phyloP scores from a whole-genome alignment of 2,888 invertebrate species.

The Xylota sylvarum region DNA sequence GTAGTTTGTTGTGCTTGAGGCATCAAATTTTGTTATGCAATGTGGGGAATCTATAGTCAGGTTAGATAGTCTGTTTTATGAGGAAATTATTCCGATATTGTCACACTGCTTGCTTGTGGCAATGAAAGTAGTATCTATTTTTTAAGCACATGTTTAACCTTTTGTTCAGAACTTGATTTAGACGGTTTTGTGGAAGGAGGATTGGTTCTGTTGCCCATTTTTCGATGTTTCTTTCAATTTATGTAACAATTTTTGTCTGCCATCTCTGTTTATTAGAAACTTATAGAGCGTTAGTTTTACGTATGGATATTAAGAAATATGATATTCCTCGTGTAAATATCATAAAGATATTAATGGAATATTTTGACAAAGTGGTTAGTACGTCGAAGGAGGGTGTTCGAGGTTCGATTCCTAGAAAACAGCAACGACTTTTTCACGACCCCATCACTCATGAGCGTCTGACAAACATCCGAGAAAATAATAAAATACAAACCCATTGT shows the following conservation, averaged over 20 bases:
- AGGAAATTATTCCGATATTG: conserved; percentile 27
- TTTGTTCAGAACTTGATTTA: conserved; percentile 24
- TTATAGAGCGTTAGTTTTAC: neutral
- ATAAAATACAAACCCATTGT: too few relatives aligned
- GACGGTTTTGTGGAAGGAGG: neutral
- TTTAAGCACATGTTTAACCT: conserved; percentile 45
- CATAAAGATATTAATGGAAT: too few relatives aligned
- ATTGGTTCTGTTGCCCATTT: neutral
- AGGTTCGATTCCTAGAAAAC: too few relatives aligned
- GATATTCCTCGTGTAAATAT: too few relatives aligned
- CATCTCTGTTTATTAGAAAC: neutral
- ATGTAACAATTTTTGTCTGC: neutral
- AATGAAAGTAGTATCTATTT: conserved; percentile 11
- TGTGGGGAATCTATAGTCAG: conserved; percentile 5
- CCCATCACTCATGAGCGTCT: too few relatives aligned
- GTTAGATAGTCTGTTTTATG: conserved; percentile 27
- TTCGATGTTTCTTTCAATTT: neutral
- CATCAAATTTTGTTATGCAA: conserved; percentile 37
- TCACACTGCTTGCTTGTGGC: conserved; percentile 13
- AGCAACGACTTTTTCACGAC: too few relatives aligned
- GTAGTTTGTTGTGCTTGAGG: conserved; percentile 11
- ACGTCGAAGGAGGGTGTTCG: too few relatives aligned
- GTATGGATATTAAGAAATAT: neutral
- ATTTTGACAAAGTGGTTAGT: too few relatives aligned
- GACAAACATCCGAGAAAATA: too few relatives aligned